phyloP scores from a whole-genome alignment of 2,113 vertebrate genomes.

The Heliornis fulica region DNA sequence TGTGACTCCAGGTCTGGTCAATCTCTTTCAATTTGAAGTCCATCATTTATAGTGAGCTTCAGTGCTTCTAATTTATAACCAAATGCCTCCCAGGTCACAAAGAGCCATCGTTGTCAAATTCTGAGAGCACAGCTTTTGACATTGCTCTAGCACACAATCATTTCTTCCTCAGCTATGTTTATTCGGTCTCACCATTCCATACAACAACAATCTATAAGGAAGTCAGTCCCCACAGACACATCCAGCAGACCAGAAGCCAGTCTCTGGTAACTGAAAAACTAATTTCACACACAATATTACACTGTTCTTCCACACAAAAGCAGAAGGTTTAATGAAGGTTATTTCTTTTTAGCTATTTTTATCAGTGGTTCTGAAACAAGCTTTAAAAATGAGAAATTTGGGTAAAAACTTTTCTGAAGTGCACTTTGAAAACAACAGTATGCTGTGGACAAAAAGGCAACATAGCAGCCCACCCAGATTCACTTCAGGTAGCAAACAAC shows the following conservation, averaged over 20 bases:
- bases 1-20: neutral
- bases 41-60: neutral
- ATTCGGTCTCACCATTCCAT: neutral
- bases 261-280: neutral
- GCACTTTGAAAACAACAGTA: neutral
- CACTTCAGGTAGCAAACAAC: neutral
- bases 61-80: neutral
- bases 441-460: neutral
- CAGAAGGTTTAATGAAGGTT: neutral
- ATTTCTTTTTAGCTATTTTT: neutral
- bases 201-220: neutral
- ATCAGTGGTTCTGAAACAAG: neutral
- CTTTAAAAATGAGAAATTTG: neutral
- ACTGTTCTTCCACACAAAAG: neutral
- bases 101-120: neutral
- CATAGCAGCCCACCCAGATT: neutral
- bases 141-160: neutral
- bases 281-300: neutral
- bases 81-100: neutral
- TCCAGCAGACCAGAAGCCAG: neutral
- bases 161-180: neutral
- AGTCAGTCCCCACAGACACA: fast-evolving
- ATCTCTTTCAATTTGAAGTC: neutral
- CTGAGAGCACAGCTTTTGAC: neutral
- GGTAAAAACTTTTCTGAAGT: neutral